Base-by-base conservation (phyloP, 2,797 vertebrate species). In the Chanos chanos region DNA sequence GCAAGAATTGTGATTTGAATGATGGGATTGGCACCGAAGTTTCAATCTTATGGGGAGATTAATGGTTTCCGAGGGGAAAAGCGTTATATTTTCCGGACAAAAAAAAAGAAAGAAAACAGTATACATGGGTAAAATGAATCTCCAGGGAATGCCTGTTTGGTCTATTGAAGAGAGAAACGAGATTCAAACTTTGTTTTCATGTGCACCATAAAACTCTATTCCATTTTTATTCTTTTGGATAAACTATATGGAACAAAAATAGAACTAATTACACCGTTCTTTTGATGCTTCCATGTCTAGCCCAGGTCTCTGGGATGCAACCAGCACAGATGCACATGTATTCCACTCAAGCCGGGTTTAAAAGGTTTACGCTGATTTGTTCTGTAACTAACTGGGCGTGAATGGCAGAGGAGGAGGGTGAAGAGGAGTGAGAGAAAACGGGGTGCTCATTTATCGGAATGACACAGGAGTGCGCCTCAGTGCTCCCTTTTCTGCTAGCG, bases 361-460 rank as follows among this genome's bases (percentile, higher is more conserved):
- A 25, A 22, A 10, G 28, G 18, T 12, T 44, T 12, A 19, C 19
- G 1, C 41, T 51, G 34, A 62, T 36, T 15, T 28, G 25, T 56
- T 16, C n/a, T 61, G 9, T 5, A 12, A 40, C 5, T 44, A 43
- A 48, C 27, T 66, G 55, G 39, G 37, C 15, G 66, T 47, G 18
- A 66, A 73, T 49, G 79, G 67, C 57, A 66, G 64, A 79, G 77
- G 79, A 83, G 71, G 72, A 83, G 73, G 85, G 91, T 89, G 89
- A 94, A 96, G 93, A 77, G 81, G 88, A 89, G 86, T 86, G 79
- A 86, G 83, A 87, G 77, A 82, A 86, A 70, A 70, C 73, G 51
- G 85, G 81, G 86, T 86, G 53, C 80, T 81, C 80, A 76, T 66
- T 83, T 83, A 81, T 90, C 92, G 94, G 94, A 90, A 99, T 99